These are phyloP conservation scores for Rotaria macrura DNA, from an alignment of 2,888 invertebrate species.

Conservation along the genomic window DNA sequence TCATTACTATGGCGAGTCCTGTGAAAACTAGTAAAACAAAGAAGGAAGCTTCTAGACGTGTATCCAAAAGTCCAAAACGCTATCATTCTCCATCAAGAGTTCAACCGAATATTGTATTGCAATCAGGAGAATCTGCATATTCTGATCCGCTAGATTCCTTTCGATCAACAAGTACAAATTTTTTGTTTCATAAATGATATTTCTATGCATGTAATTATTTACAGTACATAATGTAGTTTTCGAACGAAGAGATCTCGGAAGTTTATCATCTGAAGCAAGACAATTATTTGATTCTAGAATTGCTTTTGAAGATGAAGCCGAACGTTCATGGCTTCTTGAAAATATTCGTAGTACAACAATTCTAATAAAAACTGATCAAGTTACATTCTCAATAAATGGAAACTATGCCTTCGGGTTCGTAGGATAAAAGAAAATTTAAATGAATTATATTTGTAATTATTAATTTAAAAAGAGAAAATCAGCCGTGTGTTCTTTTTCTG, in stretches of 20 bases:
- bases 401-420: background rate
- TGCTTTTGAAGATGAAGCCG: background rate
- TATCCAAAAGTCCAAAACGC: background rate
- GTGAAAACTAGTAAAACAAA: background rate
- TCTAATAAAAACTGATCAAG: background rate
- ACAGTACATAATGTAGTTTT: background rate
- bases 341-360: background rate
- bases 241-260: background rate
- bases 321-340: background rate
- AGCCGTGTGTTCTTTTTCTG: background rate
- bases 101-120: background rate
- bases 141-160: background rate
- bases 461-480: background rate
- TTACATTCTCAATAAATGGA: background rate
- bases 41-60: background rate
- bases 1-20: background rate
- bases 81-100: background rate
- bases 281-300: background rate
- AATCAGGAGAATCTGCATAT: background rate
- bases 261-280: background rate
- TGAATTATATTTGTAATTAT: background rate
- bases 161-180: background rate
- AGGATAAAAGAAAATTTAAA: background rate
- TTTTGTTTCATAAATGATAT: background rate
- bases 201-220: background rate